Conservation (phyloP, 2,888 invertebrate species). For the Cyclophora albipunctata region DNA sequence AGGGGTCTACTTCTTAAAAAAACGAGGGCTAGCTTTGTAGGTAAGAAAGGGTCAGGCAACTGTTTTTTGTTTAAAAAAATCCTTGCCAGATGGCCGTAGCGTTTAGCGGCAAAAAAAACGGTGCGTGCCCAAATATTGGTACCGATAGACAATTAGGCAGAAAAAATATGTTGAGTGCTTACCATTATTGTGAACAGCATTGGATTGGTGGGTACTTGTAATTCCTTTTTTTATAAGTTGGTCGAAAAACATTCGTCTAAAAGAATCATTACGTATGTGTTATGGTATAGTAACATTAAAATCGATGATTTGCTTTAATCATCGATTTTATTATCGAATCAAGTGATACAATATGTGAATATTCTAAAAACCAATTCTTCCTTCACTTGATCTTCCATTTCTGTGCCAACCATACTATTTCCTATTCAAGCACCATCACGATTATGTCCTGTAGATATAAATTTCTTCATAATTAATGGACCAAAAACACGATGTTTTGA, state of each 20-base stretch:
- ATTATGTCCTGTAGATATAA: conserved; percentile 61
- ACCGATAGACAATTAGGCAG: conserved; percentile 30
- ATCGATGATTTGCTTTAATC: too few species aligned
- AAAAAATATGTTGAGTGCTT: too few species aligned
- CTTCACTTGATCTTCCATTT: too few species aligned
- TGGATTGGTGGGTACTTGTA: too few species aligned
- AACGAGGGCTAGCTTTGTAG: conserved; percentile 60
- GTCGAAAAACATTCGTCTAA: too few species aligned
- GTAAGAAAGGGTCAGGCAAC: conserved; percentile 73
- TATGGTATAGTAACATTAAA: too few species aligned
- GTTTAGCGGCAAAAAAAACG: conserved; percentile 69
- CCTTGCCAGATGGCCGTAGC: conserved; percentile 69
- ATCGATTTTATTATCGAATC: too few species aligned
- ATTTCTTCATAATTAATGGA: conserved; percentile 66
- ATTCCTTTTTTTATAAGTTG: too few species aligned
- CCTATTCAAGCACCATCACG: conserved; percentile 34
- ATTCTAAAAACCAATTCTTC: too few species aligned
- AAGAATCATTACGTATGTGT: too few species aligned
- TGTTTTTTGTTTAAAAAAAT: conserved; percentile 64
- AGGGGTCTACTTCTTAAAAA: conserved; percentile 58
- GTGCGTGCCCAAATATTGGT: conserved; percentile 65
- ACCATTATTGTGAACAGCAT: too few species aligned
- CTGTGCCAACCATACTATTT: conserved; percentile 34
- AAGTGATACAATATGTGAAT: too few species aligned
- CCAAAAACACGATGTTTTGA: conserved; percentile 55